phyloP scores from a whole-genome alignment of 1,140 invertebrate genomes.

The Lutraria rhynchaena region DNA sequence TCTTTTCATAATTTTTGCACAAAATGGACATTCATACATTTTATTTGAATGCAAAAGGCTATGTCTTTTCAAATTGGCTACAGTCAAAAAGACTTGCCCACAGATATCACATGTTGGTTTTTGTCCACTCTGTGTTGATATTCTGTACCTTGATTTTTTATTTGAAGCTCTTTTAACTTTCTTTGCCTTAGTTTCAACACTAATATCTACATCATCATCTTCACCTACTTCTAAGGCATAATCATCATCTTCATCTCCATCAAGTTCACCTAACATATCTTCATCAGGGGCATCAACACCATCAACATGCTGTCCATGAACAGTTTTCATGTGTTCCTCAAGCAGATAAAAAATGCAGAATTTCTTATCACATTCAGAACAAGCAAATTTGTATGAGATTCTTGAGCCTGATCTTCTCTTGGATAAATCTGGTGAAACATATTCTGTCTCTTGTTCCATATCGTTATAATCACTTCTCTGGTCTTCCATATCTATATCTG shows the following conservation, averaged over 20 bases:
- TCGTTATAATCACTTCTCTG: no score
- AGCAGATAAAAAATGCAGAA: slow-evolving; percentile 36
- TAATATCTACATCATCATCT: slow-evolving; percentile 52
- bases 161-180: slow-evolving; percentile 1
- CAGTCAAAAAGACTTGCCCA: slow-evolving; percentile 23
- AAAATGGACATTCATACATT: slow-evolving; percentile 53
- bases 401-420: background rate
- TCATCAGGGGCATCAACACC: slow-evolving; percentile 14
- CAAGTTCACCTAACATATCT: background rate
- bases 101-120: slow-evolving; percentile 46
- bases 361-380: slow-evolving; percentile 20
- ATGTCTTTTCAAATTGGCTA: slow-evolving; percentile 33
- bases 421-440: background rate
- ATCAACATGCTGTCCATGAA: slow-evolving; percentile 28
- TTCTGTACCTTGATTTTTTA: background rate
- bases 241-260: slow-evolving; percentile 40
- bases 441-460: background rate
- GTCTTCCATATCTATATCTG: background rate
- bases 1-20: slow-evolving; percentile 49
- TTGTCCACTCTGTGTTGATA: background rate
- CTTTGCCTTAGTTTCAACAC: slow-evolving; percentile 4
- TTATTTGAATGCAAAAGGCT: slow-evolving; percentile 41
- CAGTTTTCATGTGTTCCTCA: slow-evolving; percentile 53
- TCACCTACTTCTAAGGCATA: slow-evolving; percentile 41
- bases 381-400: slow-evolving; percentile 17